phyloP scores from a whole-genome alignment of 2,113 vertebrate genomes.

The Dromas ardeola region DNA sequence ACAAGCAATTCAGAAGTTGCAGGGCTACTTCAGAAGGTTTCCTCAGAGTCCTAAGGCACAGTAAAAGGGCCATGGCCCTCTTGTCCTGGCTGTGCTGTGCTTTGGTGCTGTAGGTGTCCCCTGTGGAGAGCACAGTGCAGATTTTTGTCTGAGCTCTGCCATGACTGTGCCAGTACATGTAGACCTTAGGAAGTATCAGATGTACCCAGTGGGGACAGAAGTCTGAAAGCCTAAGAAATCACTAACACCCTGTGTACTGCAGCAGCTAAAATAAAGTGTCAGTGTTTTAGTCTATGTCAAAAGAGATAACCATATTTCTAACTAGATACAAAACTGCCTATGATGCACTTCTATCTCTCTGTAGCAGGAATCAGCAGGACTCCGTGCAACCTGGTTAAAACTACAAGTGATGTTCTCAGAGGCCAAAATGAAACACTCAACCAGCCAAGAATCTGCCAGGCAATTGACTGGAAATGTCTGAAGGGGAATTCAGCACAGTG shows the following conservation, averaged over 20 bases:
- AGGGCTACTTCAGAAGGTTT: neutral
- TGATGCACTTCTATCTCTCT: neutral
- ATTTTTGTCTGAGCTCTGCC: neutral
- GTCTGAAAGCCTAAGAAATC: neutral
- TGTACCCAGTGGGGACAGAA: neutral
- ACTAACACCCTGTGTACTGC: neutral
- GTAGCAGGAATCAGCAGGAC: neutral
- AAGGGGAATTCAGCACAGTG: neutral
- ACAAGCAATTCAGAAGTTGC: neutral
- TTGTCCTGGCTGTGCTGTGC: accelerated
- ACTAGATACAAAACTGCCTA: neutral
- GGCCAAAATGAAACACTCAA: neutral
- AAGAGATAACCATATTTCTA: neutral
- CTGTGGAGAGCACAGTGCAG: neutral
- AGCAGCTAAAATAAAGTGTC: neutral
- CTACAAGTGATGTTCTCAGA: neutral
- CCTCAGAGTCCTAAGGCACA: neutral
- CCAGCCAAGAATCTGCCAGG: neutral
- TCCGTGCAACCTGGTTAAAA: neutral
- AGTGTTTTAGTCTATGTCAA: neutral
- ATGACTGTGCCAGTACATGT: neutral
- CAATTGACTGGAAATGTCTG: neutral
- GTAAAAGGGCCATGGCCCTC: neutral
- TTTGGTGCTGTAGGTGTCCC: neutral
- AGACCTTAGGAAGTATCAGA: neutral